Evolutionary conservation across 2,113 vertebrate genomes (phyloP), one percentile per base, ranked within the genome.

Genomic region (Ciconia maguari): DNA sequence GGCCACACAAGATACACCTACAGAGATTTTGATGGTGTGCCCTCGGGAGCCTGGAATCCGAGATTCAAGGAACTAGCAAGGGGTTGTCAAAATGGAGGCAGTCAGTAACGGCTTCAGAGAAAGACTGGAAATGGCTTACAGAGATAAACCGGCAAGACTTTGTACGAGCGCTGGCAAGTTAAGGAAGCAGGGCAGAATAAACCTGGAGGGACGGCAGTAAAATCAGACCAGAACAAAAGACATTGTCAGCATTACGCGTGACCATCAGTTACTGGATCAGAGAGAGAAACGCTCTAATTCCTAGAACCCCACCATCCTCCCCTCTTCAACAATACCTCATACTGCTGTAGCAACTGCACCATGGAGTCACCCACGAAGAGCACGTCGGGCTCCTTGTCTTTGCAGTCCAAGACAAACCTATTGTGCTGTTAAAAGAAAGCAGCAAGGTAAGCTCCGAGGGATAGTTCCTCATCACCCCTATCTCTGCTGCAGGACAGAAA

Each of bases 331-430:
- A 71, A 87, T 95, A 99, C 99, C 99, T 99, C 99, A 6, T 98
- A 99, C 61, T 99, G 99, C 96, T 99, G 99, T 93, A 99, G 98
- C 74, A 99, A 93, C 94, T 99, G 99, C 65, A 99, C 98, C 99
- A 99, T 99, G 89, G 99, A 99, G 97, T 99, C 99, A 4, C 99
- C 99, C 42, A 99, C 98, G 93, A 99, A 99, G 62, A 99, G 98
- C 78, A 99, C 98, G 4, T 99, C 98, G 0, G 98, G 98, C 66
- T 99, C 98, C 95, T 99, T 99, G 97, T 99, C 98, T 57, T 99
- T 99, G 96, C 98, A 99, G 94, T 99, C 98, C 94, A 96, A 74
- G 87, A 99, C 98, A 83, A 99, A 99, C 17, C 98, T 97, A 72
- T 98, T 98, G 96, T 99, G 98, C 98, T 99, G 97, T 38, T 11